A percentile compares a stretch with the other conserved stretches of the same genome.
Evolutionary conservation across 1,140 invertebrate genomes (phyloP).

Genomic region (Drosophila pallidifrons): DNA sequence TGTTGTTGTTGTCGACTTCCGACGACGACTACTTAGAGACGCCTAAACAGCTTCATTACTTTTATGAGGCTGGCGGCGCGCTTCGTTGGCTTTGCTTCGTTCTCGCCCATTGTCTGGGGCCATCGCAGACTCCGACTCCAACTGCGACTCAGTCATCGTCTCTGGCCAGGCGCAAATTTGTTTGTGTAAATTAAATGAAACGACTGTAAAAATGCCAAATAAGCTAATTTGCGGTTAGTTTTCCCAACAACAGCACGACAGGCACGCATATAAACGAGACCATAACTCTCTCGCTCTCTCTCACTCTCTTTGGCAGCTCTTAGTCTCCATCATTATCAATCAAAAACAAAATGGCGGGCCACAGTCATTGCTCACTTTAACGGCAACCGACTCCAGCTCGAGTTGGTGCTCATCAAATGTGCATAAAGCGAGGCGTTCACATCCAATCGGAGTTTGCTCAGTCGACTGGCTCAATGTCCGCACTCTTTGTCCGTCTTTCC

Average conservation of each 20-base stretch:
- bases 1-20: conserved; percentile 62
- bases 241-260: conserved; percentile 35
- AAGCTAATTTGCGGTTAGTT: conserved; percentile 82
- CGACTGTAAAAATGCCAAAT: conserved; percentile 83
- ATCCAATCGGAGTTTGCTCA: conserved; percentile 16
- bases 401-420: conserved; percentile 32
- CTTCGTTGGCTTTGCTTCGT: conserved; percentile 56
- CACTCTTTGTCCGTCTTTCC: not conserved
- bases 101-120: conserved; percentile 73
- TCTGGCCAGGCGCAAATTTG: conserved; percentile 80
- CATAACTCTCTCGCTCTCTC: conserved; percentile 30
- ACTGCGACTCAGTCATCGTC: no score
- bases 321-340: conserved; percentile 49
- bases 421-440: conserved; percentile 23
- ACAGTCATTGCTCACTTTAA: conserved; percentile 39
- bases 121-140: conserved; percentile 4
- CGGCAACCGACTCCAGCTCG: not conserved
- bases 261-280: conserved; percentile 19
- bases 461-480: not conserved
- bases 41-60: conserved; percentile 84
- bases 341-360: conserved; percentile 54
- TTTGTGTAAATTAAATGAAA: conserved; percentile 84
- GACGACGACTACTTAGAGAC: conserved; percentile 80
- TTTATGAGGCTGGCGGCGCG: conserved; percentile 77
- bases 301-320: not conserved